Conservation (phyloP, 2,113 vertebrate species). For the Lepidothrix coronata region DNA sequence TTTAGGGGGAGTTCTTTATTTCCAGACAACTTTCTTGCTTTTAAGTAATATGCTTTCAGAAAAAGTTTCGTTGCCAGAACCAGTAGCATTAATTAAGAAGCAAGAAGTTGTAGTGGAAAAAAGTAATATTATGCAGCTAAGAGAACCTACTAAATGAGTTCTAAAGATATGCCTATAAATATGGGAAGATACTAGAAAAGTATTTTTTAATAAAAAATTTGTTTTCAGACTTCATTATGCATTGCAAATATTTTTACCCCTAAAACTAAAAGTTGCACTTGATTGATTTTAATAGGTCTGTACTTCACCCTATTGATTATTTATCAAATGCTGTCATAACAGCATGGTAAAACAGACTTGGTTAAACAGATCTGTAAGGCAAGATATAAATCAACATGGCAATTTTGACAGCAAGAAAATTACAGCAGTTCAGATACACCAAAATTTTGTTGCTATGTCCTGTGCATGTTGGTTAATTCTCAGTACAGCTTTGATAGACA, state of each 20-base stretch:
- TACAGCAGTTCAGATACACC: not conserved
- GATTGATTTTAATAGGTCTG: not conserved
- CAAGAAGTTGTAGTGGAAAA: not conserved
- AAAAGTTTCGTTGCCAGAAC: not conserved
- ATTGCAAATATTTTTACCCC: not conserved
- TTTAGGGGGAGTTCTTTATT: not conserved
- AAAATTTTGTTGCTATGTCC: not conserved
- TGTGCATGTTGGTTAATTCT: not conserved
- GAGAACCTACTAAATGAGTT: not conserved
- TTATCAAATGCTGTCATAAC: not conserved
- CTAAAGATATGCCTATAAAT: not conserved
- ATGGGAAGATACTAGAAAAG: not conserved
- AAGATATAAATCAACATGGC: not conserved
- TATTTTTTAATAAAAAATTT: not conserved
- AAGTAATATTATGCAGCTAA: not conserved
- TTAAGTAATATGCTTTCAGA: not conserved
- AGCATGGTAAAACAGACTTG: not conserved
- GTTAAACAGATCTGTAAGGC: not conserved
- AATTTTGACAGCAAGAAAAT: not conserved
- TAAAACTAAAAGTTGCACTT: not conserved
- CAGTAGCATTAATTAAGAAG: not conserved
- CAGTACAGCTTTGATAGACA: not conserved
- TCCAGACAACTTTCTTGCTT: not conserved
- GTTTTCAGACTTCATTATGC: not conserved
- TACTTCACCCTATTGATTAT: not conserved